Base-by-base conservation (phyloP, 1,140 invertebrate species). In the Nomia melanderi region DNA sequence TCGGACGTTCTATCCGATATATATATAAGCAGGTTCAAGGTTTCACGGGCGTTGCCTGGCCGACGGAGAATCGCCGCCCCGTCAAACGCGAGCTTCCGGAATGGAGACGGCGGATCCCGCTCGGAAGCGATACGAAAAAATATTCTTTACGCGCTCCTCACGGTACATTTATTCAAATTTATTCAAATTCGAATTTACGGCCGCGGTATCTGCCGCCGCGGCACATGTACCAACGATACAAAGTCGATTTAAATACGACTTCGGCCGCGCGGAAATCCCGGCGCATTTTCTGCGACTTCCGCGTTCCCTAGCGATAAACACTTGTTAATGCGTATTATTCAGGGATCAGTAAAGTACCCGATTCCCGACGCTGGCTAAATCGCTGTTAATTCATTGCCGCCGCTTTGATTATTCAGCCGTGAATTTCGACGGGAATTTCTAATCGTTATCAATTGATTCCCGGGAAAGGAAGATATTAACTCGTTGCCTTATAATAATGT, bases 131-230 rank as follows among this genome's bases (percentile, higher is more conserved):
- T 23, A 39, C 25, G 25, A 53, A 39, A 47, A 47, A 65, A 59
- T 75, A 67, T 57, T 47, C 64, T 29, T 27, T 20, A 33, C 29
- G 27, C 41, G 53, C 20, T 23, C 12, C 29, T 67, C 39, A 14
- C 23, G 31, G 17, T 47, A 4, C 23, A 23, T 75, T 74, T 65
- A 75, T 69, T 59, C 39, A 69, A 67, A 69, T 75, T 75, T 69
- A 75, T 75, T 75, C 54, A 57, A 75, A 75, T 67, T 57, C 29
- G 31, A 69, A 57, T 56, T 44, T 56, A 57, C 36, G 53, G n/a
- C 27, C 62, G 27, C 62, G 31, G 36, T 41, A 65, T 74, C 41
- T 53, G 9, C 31, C 31, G 59, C 25, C 23, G 44, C 8, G n/a
- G 31, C 17, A 53, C 47, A 36, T 41, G 47, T 64, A 54, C 36